Evolutionary conservation across 1,140 invertebrate genomes (phyloP), one percentile per base, ranked within the genome.

Genomic region (Mycetomoellerius zeteki): DNA sequence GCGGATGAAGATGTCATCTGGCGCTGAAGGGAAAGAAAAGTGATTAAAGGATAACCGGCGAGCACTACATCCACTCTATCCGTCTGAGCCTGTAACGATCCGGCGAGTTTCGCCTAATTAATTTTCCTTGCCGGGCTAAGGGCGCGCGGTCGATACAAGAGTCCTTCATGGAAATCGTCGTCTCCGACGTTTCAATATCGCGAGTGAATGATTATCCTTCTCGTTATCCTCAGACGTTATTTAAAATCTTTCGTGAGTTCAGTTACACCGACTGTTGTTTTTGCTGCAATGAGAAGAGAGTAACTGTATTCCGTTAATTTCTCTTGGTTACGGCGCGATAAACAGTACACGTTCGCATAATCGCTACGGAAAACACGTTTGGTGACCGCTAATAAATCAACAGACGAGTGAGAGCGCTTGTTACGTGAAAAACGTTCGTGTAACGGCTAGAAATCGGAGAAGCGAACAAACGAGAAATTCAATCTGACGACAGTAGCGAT

Each of bases 51-150:
- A 82, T 82, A 82, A 75, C 37, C 54, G 50, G 69, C 21, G 37
- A 60, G 54, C 69, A 60, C 37, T 58, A 81, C 64, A 81, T 30
- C 19, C 52, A 73, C 54, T 75, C 80, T 24, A 50, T 81, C 37
- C 54, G 12, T 30, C 73, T 77, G 27, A 75, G 56, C 62, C 73
- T 65, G 54, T 84, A 87, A 89, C 87, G 87, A 89, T 87, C 77
- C 76, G 43, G n/a, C 16, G 58, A 56, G 75, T 88, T 65, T 73
- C 85, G 88, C 82, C 72, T 90, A 89, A 90, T 90, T 89, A 89
- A 90, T 89, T 90, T 89, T 67, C 69, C 75, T 72, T 16, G 67
- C 58, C n/a, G 12, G 71, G 16, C 47, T 37, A 27, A 43, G 21
- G n/a, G 64, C 16, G 37, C 52, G 16, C 8, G 43, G n/a, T 69